These are phyloP conservation scores for Scaptodrosophila lebanonensis DNA, from an alignment of 1,140 invertebrate genomes.

Conservation along the genomic window DNA sequence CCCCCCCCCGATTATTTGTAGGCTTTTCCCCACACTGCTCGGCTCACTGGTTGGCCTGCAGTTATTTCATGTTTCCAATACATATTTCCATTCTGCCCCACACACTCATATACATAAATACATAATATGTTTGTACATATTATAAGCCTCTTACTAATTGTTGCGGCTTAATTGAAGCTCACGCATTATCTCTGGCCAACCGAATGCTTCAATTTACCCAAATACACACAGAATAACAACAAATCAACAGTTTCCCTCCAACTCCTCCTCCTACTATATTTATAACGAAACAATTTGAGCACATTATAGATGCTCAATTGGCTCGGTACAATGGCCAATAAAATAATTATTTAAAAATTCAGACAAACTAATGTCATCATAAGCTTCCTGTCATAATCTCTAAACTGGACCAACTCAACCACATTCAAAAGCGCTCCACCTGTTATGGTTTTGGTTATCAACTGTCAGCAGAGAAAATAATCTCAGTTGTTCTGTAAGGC, in stretches of 20 bases:
- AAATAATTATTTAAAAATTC: slow-evolving; percentile 40
- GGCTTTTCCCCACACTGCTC: too few species aligned
- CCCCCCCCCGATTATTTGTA: too few species aligned
- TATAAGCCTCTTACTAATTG: slow-evolving; percentile 40
- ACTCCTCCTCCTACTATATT: not conserved
- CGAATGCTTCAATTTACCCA: not conserved
- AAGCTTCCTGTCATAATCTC: slow-evolving; percentile 13
- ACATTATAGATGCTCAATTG: slow-evolving; percentile 39
- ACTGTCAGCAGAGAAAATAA: too few species aligned
- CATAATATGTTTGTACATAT: too few species aligned
- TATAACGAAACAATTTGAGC: not conserved
- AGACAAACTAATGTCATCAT: slow-evolving; percentile 21
- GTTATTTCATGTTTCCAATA: too few species aligned
- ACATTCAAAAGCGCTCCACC: not conserved
- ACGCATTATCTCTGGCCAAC: slow-evolving; percentile 22
- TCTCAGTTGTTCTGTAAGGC: too few species aligned
- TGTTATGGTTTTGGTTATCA: not conserved
- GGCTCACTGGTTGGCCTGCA: too few species aligned
- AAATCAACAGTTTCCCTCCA: too few species aligned
- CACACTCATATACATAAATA: too few species aligned
- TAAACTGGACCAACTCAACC: not conserved
- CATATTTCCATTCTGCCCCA: too few species aligned
- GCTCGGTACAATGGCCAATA: slow-evolving; percentile 35
- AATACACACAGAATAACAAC: too few species aligned
- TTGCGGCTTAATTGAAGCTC: slow-evolving; percentile 41